Percentiles rank a stretch among this genome's conserved stretches.
phyloP scores from a whole-genome alignment of 2,888 invertebrate genomes.

The Entomobrya proxima region DNA sequence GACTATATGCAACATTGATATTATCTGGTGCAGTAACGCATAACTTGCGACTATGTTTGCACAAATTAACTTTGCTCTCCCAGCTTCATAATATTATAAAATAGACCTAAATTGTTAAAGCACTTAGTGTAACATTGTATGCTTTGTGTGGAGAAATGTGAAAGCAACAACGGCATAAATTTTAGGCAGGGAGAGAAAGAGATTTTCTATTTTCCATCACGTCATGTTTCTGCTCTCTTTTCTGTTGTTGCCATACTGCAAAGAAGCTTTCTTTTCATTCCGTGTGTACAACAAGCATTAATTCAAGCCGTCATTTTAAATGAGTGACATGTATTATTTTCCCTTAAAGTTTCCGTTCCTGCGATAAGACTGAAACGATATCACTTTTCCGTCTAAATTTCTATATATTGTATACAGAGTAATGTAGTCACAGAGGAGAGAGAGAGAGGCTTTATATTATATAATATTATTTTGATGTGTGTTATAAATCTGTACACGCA shows the following conservation, averaged over 20 bases:
- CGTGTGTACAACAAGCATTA: constrained; percentile 34
- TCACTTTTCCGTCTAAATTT: constrained; percentile 3
- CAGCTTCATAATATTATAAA: not conserved
- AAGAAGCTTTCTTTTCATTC: not conserved
- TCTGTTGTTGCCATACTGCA: not conserved
- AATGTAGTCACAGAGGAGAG: no score
- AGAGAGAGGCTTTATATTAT: no score
- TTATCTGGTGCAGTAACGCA: not conserved
- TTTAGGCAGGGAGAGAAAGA: not conserved
- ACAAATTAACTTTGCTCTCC: constrained; percentile 4
- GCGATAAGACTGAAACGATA: constrained; percentile 44
- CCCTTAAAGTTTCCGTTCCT: constrained; percentile 47
- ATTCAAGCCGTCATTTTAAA: constrained; percentile 44
- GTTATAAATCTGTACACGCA: not conserved
- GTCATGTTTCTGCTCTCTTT: not conserved
- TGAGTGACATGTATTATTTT: constrained; percentile 47
- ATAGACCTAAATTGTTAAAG: not conserved
- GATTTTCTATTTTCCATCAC: not conserved
- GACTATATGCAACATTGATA: not conserved
- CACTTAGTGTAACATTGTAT: not conserved
- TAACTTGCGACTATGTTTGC: not conserved
- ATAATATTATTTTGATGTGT: not conserved
- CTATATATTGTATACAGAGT: no score
- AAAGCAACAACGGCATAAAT: not conserved
- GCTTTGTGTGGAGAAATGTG: not conserved